Conservation (phyloP, 2,113 vertebrate genomes). For the Laterallus jamaicensis region DNA sequence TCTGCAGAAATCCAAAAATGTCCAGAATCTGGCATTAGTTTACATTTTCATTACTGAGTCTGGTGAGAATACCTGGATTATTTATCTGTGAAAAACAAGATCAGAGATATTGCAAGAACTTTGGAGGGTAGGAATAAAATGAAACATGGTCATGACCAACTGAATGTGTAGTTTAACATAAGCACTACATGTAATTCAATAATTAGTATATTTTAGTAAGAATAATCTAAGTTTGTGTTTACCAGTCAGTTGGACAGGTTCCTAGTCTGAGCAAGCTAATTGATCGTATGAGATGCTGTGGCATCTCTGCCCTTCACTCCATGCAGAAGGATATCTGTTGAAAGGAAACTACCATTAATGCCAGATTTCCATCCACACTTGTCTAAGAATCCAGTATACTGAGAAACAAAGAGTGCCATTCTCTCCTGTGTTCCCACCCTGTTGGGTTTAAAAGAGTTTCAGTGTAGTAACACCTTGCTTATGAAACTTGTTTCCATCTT, state of each 20-base stretch:
- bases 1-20: background rate
- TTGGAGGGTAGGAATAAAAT: background rate
- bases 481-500: background rate
- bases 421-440: background rate
- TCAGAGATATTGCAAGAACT: background rate
- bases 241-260: background rate
- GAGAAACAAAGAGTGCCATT: background rate
- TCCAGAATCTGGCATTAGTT: background rate
- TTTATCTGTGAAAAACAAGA: background rate
- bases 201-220: background rate
- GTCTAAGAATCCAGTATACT: background rate
- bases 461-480: background rate
- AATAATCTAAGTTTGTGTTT: background rate
- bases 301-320: background rate
- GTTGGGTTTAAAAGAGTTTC: background rate
- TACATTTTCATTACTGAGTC: background rate
- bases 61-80: background rate
- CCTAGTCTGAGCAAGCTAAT: background rate
- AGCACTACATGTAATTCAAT: background rate
- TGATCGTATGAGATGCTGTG: background rate
- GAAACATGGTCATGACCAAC: background rate
- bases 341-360: background rate
- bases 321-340: background rate
- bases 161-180: background rate
- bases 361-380: background rate